Percentiles rank a stretch among this genome's conserved stretches.
Conservation (phyloP, 2,888 invertebrate genomes). For the Heliothis peltigera region DNA sequence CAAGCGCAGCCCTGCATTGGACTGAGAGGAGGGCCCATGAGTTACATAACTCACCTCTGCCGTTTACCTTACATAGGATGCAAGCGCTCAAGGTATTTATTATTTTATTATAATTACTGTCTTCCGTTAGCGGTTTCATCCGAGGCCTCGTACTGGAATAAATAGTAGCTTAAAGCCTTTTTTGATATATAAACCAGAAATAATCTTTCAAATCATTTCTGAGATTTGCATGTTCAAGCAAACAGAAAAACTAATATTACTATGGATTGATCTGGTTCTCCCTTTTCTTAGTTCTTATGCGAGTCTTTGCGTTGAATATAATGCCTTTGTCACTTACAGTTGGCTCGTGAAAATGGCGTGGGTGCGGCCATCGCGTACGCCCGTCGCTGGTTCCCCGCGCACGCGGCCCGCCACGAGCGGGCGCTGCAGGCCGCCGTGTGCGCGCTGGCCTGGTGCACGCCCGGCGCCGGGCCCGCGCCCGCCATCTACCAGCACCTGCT, state of each 20-base stretch:
- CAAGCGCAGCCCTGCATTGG: conserved; percentile 97
- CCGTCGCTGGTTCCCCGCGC: conserved; percentile 94
- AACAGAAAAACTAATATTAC: too few relatives aligned
- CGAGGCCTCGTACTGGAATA: too few relatives aligned
- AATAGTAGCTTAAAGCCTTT: too few relatives aligned
- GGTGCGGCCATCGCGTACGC: conserved; percentile 96
- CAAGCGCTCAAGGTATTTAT: conserved; percentile 81
- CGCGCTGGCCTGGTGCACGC: conserved; percentile 85
- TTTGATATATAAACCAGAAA: too few relatives aligned
- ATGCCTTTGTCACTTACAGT: conserved; percentile 54
- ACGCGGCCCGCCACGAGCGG: conserved; percentile 85
- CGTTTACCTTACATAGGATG: conserved; percentile 85
- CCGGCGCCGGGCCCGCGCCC: conserved; percentile 77
- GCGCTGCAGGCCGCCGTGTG: conserved; percentile 84
- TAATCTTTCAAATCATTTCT: too few relatives aligned
- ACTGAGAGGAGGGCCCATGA: conserved; percentile 93
- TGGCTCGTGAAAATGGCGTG: conserved; percentile 90
- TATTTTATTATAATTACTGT: too few relatives aligned
- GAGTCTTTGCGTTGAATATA: neutral
- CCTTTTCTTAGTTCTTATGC: too few relatives aligned
- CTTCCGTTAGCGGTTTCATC: too few relatives aligned
- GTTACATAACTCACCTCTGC: conserved; percentile 89
- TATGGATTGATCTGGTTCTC: too few relatives aligned
- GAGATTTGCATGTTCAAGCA: too few relatives aligned
- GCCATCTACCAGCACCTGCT: conserved; percentile 77